Evolutionary conservation across 1,140 invertebrate species (phyloP), one percentile per base, ranked within the genome.

Genomic region (Phymorhynchus buccinoides): DNA sequence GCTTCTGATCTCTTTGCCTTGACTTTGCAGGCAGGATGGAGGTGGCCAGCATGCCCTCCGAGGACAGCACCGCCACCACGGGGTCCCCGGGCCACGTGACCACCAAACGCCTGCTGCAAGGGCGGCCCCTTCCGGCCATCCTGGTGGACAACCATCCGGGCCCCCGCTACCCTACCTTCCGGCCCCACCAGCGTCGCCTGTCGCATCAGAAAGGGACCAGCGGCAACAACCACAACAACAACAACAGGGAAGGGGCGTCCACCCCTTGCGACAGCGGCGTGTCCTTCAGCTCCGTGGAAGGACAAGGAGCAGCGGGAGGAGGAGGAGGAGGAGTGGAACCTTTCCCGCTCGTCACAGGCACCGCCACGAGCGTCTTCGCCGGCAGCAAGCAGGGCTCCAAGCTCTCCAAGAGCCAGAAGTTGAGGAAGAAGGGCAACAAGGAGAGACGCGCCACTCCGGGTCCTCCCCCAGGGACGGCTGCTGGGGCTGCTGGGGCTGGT

Each of bases 221-320:
- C 7, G 27, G 41, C 3, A 27, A 27, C 75, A n/a, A n/a, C n/a
- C n/a, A n/a, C n/a, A n/a, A n/a, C 14, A 6, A 3, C 7, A 6
- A n/a, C 3, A 27, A 27, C 75, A 78, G 75, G 41, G 77, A 79
- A 3, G 73, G 73, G 35, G 37, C 39, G 37, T 41, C 39, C 42
- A 79, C 77, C 3, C 77, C 77, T 1, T 79, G 77, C 30, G 77
- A 79, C 42, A 79, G 77, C 77, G 77, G 77, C 30, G 77, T 79
- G 44, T 79, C 44, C 41, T 79, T 79, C 42, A 79, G 77, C 42
- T 79, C 77, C 18, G 22, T 30, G 12, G 77, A 79, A 30, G 77
- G 77, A n/a, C n/a, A n/a, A n/a, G n/a, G n/a, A n/a, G n/a, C n/a
- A n/a, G n/a, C n/a, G n/a, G n/a, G n/a, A n/a, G n/a, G n/a, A n/a